phyloP scores from a whole-genome alignment of 2,797 vertebrate species.

The Iguana delicatissima region DNA sequence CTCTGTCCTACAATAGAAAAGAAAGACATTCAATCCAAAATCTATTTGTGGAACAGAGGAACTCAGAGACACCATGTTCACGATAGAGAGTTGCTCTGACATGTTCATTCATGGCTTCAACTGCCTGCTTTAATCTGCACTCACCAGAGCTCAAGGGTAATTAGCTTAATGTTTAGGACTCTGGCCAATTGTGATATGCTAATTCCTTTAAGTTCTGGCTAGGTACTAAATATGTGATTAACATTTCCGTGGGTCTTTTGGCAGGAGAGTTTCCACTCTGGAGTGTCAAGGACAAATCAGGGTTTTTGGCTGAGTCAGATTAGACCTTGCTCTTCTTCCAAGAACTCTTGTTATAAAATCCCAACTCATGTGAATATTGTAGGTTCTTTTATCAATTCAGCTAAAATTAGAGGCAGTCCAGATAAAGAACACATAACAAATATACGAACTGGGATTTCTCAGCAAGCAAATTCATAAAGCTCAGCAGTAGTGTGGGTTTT shows the following conservation, averaged over 20 bases:
- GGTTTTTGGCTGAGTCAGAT: not conserved
- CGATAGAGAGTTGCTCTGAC: not conserved
- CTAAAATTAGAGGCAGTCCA: not conserved
- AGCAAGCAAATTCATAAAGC: not conserved
- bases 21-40: constrained; percentile 3
- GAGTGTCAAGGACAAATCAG: not conserved
- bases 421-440: not conserved
- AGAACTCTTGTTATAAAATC: not conserved
- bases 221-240: not conserved
- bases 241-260: not conserved
- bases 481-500: too few species aligned
- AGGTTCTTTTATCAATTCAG: not conserved
- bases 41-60: constrained; percentile 2
- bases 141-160: constrained; percentile 22
- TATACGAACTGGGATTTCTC: not conserved
- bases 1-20: constrained; percentile 8
- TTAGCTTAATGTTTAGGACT: constrained; percentile 18
- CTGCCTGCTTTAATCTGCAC: constrained; percentile 26
- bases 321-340: not conserved
- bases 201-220: not conserved
- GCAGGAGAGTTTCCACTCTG: constrained; percentile 6
- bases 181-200: not conserved
- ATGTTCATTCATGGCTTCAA: not conserved
- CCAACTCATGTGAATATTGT: not conserved
- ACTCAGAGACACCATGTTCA: not conserved